Conservation (phyloP, 2,888 invertebrate genomes). For the Callosobruchus maculatus region DNA sequence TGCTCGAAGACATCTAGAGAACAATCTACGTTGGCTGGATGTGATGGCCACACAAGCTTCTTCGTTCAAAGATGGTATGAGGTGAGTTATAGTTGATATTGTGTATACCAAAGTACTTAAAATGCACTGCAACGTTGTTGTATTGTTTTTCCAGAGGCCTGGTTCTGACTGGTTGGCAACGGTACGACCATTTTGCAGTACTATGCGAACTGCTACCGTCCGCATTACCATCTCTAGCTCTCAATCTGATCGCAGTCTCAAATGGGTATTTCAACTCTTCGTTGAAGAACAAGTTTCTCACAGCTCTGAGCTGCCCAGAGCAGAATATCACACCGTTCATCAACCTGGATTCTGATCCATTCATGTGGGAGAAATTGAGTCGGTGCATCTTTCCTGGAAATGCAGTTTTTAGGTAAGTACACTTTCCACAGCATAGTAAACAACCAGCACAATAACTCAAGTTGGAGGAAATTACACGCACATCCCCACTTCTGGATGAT, state of each 20-base stretch:
- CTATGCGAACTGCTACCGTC: constrained; percentile 66
- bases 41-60: constrained; percentile 60
- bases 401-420: constrained; percentile 29
- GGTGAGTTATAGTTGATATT: neutral
- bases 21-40: constrained; percentile 67
- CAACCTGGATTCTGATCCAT: constrained; percentile 58
- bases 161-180: constrained; percentile 54
- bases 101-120: no score
- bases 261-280: constrained; percentile 60
- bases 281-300: constrained; percentile 48
- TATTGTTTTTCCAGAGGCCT: constrained; percentile 43
- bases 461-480: no score
- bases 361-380: constrained; percentile 60
- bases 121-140: no score
- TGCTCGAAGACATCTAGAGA: constrained; percentile 64
- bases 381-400: constrained; percentile 65
- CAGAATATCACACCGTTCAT: constrained; percentile 50
- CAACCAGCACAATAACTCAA: no score
- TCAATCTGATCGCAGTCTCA: constrained; percentile 58
- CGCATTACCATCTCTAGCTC: constrained; percentile 60
- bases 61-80: constrained; percentile 52
- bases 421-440: no score
- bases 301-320: constrained; percentile 56
- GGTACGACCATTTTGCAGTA: constrained; percentile 72
- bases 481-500: no score